Evolutionary conservation across 30 jellyfish, hydroid and myxozoan genomes (phyloP), one percentile per base, ranked within the genome.

Genomic region (Cassiopea xamachana): DNA sequence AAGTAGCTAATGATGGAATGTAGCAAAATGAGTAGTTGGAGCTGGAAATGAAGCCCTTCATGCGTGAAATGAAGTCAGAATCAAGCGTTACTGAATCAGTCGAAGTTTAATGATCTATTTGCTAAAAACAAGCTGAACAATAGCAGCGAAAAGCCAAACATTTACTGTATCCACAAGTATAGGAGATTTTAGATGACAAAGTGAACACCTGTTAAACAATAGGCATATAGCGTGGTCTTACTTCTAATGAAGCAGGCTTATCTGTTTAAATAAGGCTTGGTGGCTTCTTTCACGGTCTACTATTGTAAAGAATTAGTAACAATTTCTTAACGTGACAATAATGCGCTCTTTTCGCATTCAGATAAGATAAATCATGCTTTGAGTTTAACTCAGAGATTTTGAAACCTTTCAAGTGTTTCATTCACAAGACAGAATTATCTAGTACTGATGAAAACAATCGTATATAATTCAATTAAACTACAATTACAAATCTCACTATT

Each of bases 191-290:
- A 71, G 80, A 43, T 18, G 58, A 71, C 80, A 71, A 71, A 71
- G 80, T n/a, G 80, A 43, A 71, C 80, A 71, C 80, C 80, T 71
- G 80, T 71, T 71, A 3, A 71, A 71, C 80, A 71, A 71, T 8
- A 71, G 80, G 80, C 80, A 55, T 43, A 71, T 71, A 71, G 39
- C 80, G 80, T 71, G 80, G 80, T 71, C 80, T 18, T 12, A 71
- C 80, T 71, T 3, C n/a, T 71, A 17, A 71, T 71, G 15, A 71
- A 71, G 27, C 80, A 71, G 39, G 58, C 58, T 71, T 71, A 71
- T 71, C 80, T 71, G 50, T 71, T 71, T 71, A 71, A 68, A 43
- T 6, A 71, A 39, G 80, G n/a, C 39, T 71, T 19, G 55, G 80
- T 71, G 80, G 80, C 27, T 71, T 71, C 80, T 71, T 71, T 71